Evolutionary conservation across 2,113 vertebrate genomes (phyloP).

Genomic region (Dasypus novemcinctus): DNA sequence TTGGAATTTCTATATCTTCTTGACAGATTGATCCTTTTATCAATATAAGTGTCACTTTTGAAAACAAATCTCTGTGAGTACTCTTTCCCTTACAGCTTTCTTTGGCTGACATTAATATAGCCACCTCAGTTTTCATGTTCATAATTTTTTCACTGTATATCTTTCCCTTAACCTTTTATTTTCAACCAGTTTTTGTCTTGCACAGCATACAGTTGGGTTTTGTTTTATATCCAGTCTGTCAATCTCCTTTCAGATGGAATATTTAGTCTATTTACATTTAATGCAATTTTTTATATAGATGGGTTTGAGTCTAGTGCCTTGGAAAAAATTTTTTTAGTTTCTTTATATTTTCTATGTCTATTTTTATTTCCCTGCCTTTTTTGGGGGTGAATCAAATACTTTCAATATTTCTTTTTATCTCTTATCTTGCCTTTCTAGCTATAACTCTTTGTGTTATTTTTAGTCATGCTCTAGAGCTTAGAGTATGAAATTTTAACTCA

Average conservation of each 20-base stretch:
- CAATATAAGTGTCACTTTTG: background rate
- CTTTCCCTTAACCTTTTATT: background rate
- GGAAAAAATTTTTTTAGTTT: background rate
- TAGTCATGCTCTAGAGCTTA: background rate
- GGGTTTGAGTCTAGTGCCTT: background rate
- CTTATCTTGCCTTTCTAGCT: background rate
- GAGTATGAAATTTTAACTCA: background rate
- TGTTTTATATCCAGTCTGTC: too few relatives aligned
- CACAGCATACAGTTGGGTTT: too few relatives aligned
- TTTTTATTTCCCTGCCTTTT: background rate
- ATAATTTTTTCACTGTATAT: background rate
- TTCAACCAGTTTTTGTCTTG: background rate
- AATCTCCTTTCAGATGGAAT: background rate
- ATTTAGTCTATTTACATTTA: background rate
- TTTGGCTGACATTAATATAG: background rate
- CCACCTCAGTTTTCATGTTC: background rate
- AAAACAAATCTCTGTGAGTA: background rate
- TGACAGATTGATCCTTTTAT: background rate
- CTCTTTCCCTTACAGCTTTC: background rate
- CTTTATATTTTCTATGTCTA: background rate
- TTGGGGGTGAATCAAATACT: background rate
- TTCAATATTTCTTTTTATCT: background rate
- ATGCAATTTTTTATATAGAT: background rate
- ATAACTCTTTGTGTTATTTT: background rate
- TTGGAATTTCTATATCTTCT: background rate